Conservation (phyloP, 2,888 invertebrate genomes). For the Ariolimax columbianus region DNA sequence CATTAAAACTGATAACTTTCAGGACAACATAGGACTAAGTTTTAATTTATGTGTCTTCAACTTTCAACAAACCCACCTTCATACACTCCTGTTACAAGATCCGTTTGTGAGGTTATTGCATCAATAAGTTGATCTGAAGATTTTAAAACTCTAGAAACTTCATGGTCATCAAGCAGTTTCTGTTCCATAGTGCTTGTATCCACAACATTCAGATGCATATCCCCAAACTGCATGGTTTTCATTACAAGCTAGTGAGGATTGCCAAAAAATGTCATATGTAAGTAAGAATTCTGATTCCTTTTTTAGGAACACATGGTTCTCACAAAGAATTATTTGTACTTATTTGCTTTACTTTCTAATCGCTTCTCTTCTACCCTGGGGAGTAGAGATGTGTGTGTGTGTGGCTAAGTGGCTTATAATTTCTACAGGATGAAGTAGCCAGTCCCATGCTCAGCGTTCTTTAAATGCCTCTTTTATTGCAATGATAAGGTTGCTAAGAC, state of each 20-base stretch:
- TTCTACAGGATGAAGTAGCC: too few species aligned
- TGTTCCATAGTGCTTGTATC: slow-evolving; percentile 39
- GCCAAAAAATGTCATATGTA: background rate
- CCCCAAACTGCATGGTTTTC: slow-evolving; percentile 20
- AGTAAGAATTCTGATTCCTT: too few species aligned
- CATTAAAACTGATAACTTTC: background rate
- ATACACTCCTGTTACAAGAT: slow-evolving; percentile 52
- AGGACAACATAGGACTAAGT: background rate
- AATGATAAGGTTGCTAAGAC: too few species aligned
- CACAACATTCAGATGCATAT: slow-evolving; percentile 30
- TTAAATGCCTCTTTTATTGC: too few species aligned
- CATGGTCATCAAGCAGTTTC: slow-evolving; percentile 11
- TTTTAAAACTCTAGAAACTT: background rate
- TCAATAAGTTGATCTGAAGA: background rate
- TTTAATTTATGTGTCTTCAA: background rate
- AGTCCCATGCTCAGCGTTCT: too few species aligned
- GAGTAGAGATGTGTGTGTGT: too few species aligned
- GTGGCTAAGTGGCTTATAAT: too few species aligned
- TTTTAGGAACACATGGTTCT: too few species aligned
- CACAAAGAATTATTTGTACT: too few species aligned
- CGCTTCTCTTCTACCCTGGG: too few species aligned
- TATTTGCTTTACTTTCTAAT: too few species aligned
- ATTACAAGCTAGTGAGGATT: slow-evolving; percentile 19
- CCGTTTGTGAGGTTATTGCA: slow-evolving; percentile 29
- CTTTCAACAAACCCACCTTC: slow-evolving; percentile 45